Percentiles rank a stretch among this genome's conserved stretches.
These are phyloP conservation scores for Gavialis gangeticus DNA, from an alignment of 2,113 vertebrate genomes.

Conservation along the genomic window DNA sequence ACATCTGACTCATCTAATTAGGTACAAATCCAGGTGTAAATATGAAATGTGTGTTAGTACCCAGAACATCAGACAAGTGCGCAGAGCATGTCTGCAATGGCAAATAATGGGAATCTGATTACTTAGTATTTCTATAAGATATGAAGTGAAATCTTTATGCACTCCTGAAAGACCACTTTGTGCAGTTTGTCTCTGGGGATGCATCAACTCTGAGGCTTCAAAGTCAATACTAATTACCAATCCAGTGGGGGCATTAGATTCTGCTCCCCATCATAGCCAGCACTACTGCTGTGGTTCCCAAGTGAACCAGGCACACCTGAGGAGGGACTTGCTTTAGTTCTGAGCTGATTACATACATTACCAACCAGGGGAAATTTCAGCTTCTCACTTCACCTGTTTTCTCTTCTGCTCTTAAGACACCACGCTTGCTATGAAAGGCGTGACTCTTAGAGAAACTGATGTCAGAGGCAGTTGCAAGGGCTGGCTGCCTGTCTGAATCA, in stretches of 20 bases:
- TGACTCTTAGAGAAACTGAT: too few species aligned
- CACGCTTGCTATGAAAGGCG: background rate
- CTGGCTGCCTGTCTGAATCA: fast-evolving
- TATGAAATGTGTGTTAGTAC: background rate
- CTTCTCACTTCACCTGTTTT: background rate
- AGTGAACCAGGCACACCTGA: background rate
- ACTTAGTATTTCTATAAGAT: too few species aligned
- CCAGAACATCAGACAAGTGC: background rate
- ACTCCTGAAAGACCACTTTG: background rate
- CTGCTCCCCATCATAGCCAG: fast-evolving
- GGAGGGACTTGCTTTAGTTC: background rate
- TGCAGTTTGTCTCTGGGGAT: background rate
- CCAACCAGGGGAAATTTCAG: background rate
- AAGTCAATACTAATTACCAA: background rate
- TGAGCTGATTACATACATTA: too few species aligned
- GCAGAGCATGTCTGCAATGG: background rate
- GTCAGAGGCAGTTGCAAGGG: background rate
- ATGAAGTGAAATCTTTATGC: background rate
- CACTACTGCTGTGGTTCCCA: background rate
- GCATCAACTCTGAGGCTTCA: background rate
- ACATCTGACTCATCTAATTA: too few species aligned
- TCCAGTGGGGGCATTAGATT: background rate
- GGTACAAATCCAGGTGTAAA: too few species aligned
- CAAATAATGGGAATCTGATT: background rate
- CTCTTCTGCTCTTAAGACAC: too few species aligned